Base-by-base conservation (phyloP, 2,797 vertebrate species). In the Liasis olivaceus region DNA sequence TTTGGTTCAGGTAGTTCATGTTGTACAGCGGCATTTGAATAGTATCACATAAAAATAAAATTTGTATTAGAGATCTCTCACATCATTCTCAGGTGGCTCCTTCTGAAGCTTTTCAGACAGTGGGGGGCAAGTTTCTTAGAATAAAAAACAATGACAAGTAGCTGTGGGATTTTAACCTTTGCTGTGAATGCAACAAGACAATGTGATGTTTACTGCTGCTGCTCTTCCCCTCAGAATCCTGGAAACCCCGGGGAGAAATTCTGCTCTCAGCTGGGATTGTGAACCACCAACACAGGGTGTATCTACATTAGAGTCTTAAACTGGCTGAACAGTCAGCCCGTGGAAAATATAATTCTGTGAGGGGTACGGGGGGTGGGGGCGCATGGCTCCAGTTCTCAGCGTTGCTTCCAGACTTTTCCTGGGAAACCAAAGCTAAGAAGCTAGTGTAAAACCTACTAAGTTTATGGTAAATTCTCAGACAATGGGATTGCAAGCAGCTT, bases 1-100 rank as follows among this genome's bases (percentile, higher is more conserved):
- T 98, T 98, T 98, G 97, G 98, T 98, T 99, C 98, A 98, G 98
- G 97, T 97, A 97, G 97, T 98, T 98, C 98, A 98, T 98, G 97
- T 98, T 98, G 97, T 97, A 97, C 97, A 98, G 98, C 97, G 94
- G 97, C 97, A 98, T 98, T 98, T 97, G 97, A 98, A 98, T 98
- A 98, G 98, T 98, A 98, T 98, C 98, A 98, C 97, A 98, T 98
- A 98, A 98, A 98, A 98, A 98, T 98, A 98, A 98, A 98, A 98
- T 98, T 98, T 98, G 97, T 98, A 98, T 98, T 98, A 98, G 98
- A 98, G 98, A 98, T 98, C 98, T 98, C 98, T 98, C 97, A 93
- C 97, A 96, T 98, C 97, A 94, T 96, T 95, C 96, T 95, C 95
- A 90, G 94, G 97, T 97, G 93, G 93, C 96, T 97, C 95, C 2